Percentiles rank a stretch among this genome's conserved stretches.
Evolutionary conservation across 2,888 invertebrate genomes (phyloP).

Genomic region (Himalopsyche anomala): DNA sequence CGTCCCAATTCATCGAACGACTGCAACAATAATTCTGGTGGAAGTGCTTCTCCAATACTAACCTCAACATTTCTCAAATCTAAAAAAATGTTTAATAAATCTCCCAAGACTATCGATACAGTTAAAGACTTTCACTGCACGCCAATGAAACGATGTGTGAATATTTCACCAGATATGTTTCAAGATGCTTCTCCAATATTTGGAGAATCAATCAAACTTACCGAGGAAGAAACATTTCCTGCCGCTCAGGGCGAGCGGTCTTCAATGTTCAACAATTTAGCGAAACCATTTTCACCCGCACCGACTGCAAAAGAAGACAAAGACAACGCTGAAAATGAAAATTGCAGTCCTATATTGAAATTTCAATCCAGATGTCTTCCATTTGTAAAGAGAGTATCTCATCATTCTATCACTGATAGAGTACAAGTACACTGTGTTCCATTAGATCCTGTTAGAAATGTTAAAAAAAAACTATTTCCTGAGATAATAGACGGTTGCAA

Average conservation of each 20-base stretch:
- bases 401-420: too few species aligned
- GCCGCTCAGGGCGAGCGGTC: too few species aligned
- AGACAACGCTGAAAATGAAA: not conserved
- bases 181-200: not conserved
- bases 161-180: not conserved
- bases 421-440: too few species aligned
- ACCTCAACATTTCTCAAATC: not conserved
- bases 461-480: too few species aligned
- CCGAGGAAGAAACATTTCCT: too few species aligned
- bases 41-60: not conserved
- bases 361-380: not conserved
- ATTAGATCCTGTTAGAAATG: too few species aligned
- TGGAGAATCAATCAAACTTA: not conserved
- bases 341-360: not conserved
- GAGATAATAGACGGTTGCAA: too few species aligned
- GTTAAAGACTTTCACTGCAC: not conserved
- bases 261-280: too few species aligned
- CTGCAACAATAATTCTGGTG: not conserved
- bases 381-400: too few species aligned
- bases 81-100: not conserved
- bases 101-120: not conserved
- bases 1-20: too few species aligned
- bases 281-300: too few species aligned
- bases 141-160: not conserved
- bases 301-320: not conserved